Evolutionary conservation across 2,113 vertebrate genomes (phyloP).

Genomic region (Bubo bubo): DNA sequence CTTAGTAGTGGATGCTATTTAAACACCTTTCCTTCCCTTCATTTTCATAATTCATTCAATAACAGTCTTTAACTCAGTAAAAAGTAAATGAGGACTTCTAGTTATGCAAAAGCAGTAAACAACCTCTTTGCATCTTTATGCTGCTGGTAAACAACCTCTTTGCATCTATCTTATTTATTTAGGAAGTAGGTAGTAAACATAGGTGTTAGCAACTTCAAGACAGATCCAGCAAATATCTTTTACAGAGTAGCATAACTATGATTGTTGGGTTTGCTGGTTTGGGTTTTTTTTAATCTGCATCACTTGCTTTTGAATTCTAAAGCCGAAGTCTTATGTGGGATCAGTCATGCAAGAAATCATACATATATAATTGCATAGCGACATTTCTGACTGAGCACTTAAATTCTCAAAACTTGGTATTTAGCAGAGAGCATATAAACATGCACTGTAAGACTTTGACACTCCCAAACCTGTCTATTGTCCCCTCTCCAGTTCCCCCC

Average conservation of each 20-base stretch:
- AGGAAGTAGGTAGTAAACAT: neutral
- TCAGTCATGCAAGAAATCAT: neutral
- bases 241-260: neutral
- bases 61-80: neutral
- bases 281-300: neutral
- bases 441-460: neutral
- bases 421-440: neutral
- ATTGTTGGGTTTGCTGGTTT: neutral
- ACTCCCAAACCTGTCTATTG: neutral
- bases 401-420: neutral
- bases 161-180: neutral
- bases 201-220: neutral
- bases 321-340: neutral
- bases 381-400: neutral
- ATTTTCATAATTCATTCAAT: neutral
- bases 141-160: neutral
- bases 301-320: neutral
- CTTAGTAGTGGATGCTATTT: neutral
- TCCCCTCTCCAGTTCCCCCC: neutral
- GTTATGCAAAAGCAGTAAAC: neutral
- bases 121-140: neutral
- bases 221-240: neutral
- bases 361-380: neutral
- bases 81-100: neutral
- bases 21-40: neutral